These are phyloP conservation scores for Eretmocerus hayati DNA, from an alignment of 2,888 invertebrate species.

Conservation along the genomic window DNA sequence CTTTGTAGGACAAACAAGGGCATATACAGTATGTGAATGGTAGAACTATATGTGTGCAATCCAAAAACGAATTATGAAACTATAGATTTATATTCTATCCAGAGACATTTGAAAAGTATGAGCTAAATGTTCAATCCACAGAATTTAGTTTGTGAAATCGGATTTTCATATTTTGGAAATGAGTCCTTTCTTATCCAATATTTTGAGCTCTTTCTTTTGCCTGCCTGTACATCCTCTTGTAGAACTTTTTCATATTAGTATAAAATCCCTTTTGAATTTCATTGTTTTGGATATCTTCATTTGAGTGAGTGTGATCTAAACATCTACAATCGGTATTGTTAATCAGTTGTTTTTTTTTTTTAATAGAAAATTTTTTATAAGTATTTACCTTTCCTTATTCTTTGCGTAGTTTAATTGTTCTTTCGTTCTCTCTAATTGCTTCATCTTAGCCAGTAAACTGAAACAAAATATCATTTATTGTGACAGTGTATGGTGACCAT, in stretches of 20 bases:
- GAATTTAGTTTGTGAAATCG: too few species aligned
- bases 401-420: constrained; percentile 19
- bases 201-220: constrained; percentile 34
- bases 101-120: too few species aligned
- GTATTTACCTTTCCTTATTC: constrained; percentile 25
- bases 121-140: too few species aligned
- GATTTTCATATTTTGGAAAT: too few species aligned
- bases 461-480: constrained; percentile 10
- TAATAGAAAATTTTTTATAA: background rate
- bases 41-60: too few species aligned
- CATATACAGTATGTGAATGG: too few species aligned
- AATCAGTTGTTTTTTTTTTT: constrained; percentile 1
- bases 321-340: constrained; percentile 16
- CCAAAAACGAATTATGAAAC: too few species aligned
- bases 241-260: constrained; percentile 39
- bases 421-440: constrained; percentile 24
- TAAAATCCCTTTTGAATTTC: constrained; percentile 31
- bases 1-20: too few species aligned
- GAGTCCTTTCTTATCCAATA: too few species aligned
- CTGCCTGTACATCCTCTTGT: constrained; percentile 39
- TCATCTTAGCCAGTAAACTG: constrained; percentile 27
- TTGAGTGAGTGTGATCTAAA: constrained; percentile 10
- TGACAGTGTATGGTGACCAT: background rate
- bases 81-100: too few species aligned
- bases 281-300: constrained; percentile 18